A percentile compares a stretch with the other conserved stretches of the same genome.
These are phyloP conservation scores for Ginglymostoma cirratum DNA, from an alignment of 2,113 vertebrate species.

Conservation along the genomic window DNA sequence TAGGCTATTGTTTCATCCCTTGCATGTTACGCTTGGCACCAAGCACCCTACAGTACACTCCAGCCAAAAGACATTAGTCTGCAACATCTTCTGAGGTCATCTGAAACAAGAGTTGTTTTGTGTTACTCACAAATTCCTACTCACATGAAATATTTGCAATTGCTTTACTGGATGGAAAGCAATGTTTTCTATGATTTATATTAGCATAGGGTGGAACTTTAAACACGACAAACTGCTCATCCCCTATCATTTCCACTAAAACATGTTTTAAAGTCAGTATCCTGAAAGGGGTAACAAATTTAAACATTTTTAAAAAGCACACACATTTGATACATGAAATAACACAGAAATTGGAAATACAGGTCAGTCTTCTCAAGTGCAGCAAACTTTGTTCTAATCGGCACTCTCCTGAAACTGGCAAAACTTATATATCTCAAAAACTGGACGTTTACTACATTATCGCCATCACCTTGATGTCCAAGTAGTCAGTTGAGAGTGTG, in stretches of 20 bases:
- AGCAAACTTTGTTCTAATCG: no score
- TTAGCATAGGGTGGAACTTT: neutral
- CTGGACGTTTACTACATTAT: no score
- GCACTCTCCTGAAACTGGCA: no score
- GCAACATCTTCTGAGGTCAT: constrained; percentile 32
- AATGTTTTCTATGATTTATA: neutral
- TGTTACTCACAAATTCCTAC: neutral
- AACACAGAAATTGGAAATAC: neutral
- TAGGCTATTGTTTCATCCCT: constrained; percentile 21
- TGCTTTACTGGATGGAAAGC: neutral
- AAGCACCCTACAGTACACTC: neutral
- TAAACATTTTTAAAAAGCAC: neutral
- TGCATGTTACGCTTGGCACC: constrained; percentile 27
- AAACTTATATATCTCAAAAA: no score
- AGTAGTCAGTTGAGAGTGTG: no score
- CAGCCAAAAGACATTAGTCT: constrained; percentile 30
- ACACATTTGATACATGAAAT: neutral
- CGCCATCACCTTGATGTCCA: no score
- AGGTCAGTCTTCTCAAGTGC: neutral
- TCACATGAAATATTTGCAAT: neutral
- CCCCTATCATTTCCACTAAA: neutral
- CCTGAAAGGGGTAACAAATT: neutral
- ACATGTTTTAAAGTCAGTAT: neutral
- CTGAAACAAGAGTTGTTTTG: constrained; percentile 18
- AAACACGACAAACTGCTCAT: neutral